These are phyloP conservation scores for Drosophila leonis DNA, from an alignment of 2,888 invertebrate species.

Conservation along the genomic window DNA sequence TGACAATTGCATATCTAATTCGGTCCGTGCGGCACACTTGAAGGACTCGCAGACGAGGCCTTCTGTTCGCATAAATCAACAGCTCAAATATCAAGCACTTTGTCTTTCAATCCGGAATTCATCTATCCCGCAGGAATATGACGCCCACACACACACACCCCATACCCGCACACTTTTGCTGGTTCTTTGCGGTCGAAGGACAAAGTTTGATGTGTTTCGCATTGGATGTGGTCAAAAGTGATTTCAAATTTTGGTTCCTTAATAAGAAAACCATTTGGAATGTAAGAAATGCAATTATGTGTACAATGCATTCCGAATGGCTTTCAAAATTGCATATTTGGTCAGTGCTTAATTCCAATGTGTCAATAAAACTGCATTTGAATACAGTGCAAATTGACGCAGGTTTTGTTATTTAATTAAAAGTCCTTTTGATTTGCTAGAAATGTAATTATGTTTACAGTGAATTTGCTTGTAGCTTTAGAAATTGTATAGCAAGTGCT, in stretches of 20 bases:
- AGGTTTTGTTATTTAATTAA: background rate
- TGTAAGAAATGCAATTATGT: constrained; percentile 2
- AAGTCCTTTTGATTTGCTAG: background rate
- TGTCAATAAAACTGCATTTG: background rate
- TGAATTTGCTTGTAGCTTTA: background rate
- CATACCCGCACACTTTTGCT: constrained; percentile 1
- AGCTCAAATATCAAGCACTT: constrained; percentile 38
- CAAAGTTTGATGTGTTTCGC: constrained; percentile 4
- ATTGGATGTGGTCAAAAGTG: constrained; percentile 2
- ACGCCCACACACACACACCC: background rate
- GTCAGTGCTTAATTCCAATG: background rate
- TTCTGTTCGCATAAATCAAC: constrained; percentile 50
- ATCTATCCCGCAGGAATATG: constrained; percentile 26
- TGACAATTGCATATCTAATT: constrained; percentile 77
- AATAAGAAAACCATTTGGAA: constrained; percentile 4
- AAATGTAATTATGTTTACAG: background rate
- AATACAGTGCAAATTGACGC: background rate
- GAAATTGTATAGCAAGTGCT: background rate
- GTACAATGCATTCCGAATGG: background rate
- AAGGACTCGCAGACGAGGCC: constrained; percentile 3
- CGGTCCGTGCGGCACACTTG: constrained; percentile 31
- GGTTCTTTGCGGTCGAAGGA: background rate
- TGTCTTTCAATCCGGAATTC: constrained; percentile 30
- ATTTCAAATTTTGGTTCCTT: background rate
- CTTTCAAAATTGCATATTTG: background rate